phyloP scores from a whole-genome alignment of 2,113 vertebrate species.

The Aldabrachelys gigantea region DNA sequence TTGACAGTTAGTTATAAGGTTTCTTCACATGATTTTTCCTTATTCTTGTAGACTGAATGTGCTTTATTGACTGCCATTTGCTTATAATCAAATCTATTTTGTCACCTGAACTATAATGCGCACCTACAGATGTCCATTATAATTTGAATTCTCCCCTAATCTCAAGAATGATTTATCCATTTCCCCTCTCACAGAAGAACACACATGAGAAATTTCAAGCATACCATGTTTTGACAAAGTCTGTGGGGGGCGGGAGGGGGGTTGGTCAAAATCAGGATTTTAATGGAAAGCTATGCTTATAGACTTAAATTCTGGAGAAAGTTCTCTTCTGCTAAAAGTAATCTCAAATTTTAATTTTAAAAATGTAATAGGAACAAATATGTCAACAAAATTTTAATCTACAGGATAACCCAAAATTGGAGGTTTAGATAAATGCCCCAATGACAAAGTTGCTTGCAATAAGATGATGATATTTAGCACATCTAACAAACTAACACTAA shows the following conservation, averaged over 20 bases:
- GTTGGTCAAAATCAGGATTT: not conserved
- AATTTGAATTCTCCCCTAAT: too few species aligned
- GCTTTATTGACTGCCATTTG: too few species aligned
- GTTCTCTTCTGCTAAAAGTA: not conserved
- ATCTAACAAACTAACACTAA: too few species aligned
- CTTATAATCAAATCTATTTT: too few species aligned
- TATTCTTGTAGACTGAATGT: too few species aligned
- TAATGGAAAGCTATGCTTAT: not conserved
- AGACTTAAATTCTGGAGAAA: not conserved
- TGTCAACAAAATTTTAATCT: not conserved
- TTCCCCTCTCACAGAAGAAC: too few species aligned
- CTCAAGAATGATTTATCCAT: too few species aligned
- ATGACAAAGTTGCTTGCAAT: not conserved
- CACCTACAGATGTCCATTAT: too few species aligned
- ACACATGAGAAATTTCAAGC: not conserved
- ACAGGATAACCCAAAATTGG: not conserved
- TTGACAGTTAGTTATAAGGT: too few species aligned
- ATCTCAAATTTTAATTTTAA: not conserved
- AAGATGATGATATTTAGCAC: not conserved
- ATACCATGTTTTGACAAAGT: not conserved
- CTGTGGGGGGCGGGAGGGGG: not conserved
- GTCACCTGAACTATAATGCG: too few species aligned
- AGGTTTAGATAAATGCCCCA: not conserved
- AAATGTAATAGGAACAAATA: not conserved
- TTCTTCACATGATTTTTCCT: too few species aligned